Conservation (phyloP, 2,797 vertebrate species). For the Uromys caudimaculatus region DNA sequence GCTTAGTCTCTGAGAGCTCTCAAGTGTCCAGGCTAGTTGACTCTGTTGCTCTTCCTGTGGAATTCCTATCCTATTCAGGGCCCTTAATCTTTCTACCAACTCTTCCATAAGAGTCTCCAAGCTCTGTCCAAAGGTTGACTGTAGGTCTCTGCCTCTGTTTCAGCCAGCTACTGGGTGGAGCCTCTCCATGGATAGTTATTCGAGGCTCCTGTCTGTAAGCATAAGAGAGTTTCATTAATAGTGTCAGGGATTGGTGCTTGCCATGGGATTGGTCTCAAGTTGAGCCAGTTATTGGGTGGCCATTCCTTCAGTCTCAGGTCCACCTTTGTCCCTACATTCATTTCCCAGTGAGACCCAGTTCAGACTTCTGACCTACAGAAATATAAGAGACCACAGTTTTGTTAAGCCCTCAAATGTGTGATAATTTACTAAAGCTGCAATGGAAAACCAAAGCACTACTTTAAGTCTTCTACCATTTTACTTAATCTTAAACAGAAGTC, state of each 20-base stretch:
- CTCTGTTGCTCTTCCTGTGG: not conserved
- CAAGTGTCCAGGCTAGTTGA: not conserved
- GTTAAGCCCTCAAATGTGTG: not conserved
- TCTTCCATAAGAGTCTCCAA: not conserved
- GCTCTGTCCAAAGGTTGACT: not conserved
- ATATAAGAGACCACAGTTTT: not conserved
- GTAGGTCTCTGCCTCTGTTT: not conserved
- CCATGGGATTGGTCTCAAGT: not conserved
- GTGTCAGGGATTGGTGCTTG: not conserved
- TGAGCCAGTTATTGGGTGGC: not conserved
- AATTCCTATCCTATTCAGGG: not conserved
- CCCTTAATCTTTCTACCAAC: not conserved
- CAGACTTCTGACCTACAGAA: not conserved
- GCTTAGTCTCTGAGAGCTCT: not conserved
- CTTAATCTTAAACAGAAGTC: not conserved
- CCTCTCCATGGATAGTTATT: not conserved
- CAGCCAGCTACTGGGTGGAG: not conserved
- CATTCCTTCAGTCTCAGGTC: not conserved
- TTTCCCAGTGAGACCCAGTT: not conserved
- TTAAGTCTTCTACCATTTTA: slow-evolving; percentile 14
- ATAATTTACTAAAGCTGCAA: not conserved
- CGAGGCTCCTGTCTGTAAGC: not conserved
- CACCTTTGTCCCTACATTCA: not conserved
- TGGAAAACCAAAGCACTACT: not conserved
- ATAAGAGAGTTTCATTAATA: not conserved